These are phyloP conservation scores for Drosophila subquinaria DNA, from an alignment of 2,888 invertebrate species.

Conservation along the genomic window DNA sequence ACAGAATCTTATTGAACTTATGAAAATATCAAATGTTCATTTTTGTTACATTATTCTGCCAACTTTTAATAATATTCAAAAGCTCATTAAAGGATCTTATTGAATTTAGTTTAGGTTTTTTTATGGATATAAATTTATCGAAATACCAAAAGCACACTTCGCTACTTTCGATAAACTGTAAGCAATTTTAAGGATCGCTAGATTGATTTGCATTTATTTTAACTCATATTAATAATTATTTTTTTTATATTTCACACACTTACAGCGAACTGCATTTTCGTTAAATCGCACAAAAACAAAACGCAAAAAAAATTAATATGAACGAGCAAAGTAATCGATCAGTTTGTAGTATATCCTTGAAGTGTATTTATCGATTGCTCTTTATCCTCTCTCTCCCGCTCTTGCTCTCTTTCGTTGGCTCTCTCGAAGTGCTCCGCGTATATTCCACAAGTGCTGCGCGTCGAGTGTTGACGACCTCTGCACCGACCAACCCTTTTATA, in stretches of 20 bases:
- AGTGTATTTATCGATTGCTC: not conserved
- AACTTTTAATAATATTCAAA: not conserved
- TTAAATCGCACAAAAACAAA: conserved; percentile 38
- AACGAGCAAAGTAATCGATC: conserved; percentile 21
- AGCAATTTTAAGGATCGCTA: conserved; percentile 10
- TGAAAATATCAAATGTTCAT: not conserved
- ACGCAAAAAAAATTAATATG: conserved; percentile 26
- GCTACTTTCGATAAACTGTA: conserved; percentile 1
- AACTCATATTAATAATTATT: not conserved
- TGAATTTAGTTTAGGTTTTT: not conserved
- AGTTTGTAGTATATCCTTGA: conserved; percentile 46
- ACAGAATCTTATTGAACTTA: not conserved
- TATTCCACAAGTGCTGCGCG: conserved; percentile 58
- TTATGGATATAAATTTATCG: conserved; percentile 2
- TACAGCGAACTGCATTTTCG: conserved; percentile 60
- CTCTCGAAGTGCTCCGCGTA: conserved; percentile 29
- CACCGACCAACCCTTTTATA: conserved; percentile 74
- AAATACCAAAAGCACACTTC: not conserved
- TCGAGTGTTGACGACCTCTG: conserved; percentile 69
- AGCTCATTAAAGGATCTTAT: not conserved
- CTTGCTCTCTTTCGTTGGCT: not conserved
- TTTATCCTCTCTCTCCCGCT: conserved; percentile 1
- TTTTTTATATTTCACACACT: conserved; percentile 49
- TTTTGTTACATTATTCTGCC: not conserved
- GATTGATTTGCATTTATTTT: not conserved